Base-by-base conservation (phyloP, 2,888 invertebrate genomes). In the Lepas anatifera region DNA sequence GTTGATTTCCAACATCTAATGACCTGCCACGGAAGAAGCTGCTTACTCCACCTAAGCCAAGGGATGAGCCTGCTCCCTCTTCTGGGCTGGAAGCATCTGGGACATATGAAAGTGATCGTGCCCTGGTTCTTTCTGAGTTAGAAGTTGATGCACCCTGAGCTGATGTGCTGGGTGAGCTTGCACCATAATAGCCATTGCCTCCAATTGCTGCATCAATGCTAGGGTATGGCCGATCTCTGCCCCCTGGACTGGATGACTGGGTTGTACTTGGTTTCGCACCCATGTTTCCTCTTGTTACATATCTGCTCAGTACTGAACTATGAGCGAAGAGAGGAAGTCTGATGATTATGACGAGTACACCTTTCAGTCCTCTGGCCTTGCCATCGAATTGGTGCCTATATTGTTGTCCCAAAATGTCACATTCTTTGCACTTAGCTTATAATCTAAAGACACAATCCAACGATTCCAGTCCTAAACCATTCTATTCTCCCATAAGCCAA, bases 221-320 rank as follows among this genome's bases (percentile, higher is more conserved):
- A 7, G 58, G 58, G 16, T 58, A 58, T 22, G 32, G 18, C 3
- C 32, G 58, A 3, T 32, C 58, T 35, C 58, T 13, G 2, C 58
- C 58, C 35, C 58, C 58, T 32, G 58, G 32, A 58, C 58, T 58
- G 4, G 18, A 25, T 10, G 48, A 2, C 22, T 58, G 58, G 13
- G 58, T 18, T 58, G 58, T 58, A 22, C 58, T 58, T 58, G 58
- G 32, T 35, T 58, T 58, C 8, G 58, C 58, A 35, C 58, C 58
- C 58, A 58, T 58, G 13, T 10, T 39, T n/a, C n/a, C n/a, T n/a
- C n/a, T n/a, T n/a, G n/a, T n/a, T n/a, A n/a, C n/a, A n/a, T n/a
- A n/a, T n/a, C n/a, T n/a, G n/a, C n/a, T n/a, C n/a, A n/a, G n/a
- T n/a, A n/a, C n/a, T n/a, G n/a, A n/a, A n/a, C n/a, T n/a, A n/a